Base-by-base conservation (phyloP, 2,888 invertebrate species). In the Eurytoma californica region DNA sequence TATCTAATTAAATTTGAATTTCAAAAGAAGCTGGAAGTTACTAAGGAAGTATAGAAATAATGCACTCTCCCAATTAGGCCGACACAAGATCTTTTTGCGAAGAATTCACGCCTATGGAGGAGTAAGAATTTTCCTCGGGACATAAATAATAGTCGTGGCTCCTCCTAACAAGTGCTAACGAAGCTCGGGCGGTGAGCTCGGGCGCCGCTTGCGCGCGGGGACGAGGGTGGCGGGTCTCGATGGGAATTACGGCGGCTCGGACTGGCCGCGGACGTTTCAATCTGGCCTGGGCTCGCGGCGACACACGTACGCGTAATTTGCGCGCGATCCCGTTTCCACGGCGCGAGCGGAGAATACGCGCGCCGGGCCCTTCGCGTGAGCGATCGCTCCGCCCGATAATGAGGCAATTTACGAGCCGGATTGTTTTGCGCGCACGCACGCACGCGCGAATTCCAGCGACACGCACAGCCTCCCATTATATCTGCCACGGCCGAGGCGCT, bases 381-480 rank as follows among this genome's bases (percentile, higher is more conserved):
- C 70, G 74, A 72, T 79, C 72, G 47, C 14, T 13, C 30, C n/a
- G 24, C 55, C 76, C 66, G 75, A 80, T 80, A 80, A 80, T 76
- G 72, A 72, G 79, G 30, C 72, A 80, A 80, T 76, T 79, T 75
- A 79, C 67, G 75, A 72, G 72, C 68, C 9, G 57, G 69, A 63
- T 57, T 74, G 69, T 69, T 20, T 30, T 30, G n/a, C 30, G 16
- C n/a, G 20, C 51, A 65, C 18, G 73, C 69, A 47, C 58, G 69
- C 68, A 68, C 68, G 68, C 39, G 39, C 39, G 39, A 39, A 39
- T 39, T 39, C 39, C 39, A 39, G 39, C 39, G 39, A 39, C 39
- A 39, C 39, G 7, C 39, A 1, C 60, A 16, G 39, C 24, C 14
- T 57, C 60, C 4, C 24, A 18, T 70, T 60, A 60, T 60, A 60